Evolutionary conservation across 2,888 invertebrate species (phyloP).

Genomic region (Cryptocephalus primarius): DNA sequence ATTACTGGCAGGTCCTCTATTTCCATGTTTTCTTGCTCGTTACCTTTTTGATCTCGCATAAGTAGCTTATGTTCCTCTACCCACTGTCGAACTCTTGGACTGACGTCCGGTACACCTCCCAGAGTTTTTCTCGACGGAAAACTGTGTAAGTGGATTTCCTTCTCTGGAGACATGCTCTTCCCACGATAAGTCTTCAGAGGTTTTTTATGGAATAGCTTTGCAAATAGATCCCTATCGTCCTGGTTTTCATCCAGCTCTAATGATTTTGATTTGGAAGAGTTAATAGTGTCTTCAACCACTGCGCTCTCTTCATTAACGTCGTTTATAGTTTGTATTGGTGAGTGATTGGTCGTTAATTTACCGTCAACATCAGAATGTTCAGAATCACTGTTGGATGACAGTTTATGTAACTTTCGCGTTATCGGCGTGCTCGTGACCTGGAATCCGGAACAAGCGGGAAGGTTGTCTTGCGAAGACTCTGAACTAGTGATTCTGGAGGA

Average conservation of each 20-base stretch:
- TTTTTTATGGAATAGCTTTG: slow-evolving; percentile 12
- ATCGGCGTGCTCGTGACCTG: not conserved
- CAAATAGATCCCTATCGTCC: slow-evolving; percentile 17
- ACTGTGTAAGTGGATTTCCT: slow-evolving; percentile 1
- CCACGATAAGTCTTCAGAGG: slow-evolving; percentile 13
- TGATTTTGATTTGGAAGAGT: too few relatives aligned
- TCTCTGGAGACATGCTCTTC: slow-evolving; percentile 12
- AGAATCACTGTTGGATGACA: too few relatives aligned
- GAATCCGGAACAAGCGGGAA: not conserved
- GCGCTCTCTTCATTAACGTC: too few relatives aligned
- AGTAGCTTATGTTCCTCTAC: slow-evolving; percentile 13
- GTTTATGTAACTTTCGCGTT: too few relatives aligned
- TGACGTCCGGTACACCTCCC: slow-evolving; percentile 10
- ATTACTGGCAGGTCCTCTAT: not conserved
- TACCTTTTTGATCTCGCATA: not conserved
- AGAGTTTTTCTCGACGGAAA: slow-evolving; percentile 10
- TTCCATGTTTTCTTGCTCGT: not conserved
- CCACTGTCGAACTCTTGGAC: slow-evolving; percentile 17
- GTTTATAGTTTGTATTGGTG: too few relatives aligned
- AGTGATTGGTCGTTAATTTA: too few relatives aligned
- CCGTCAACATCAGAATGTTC: too few relatives aligned
- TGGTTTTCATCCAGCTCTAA: slow-evolving; percentile 11
- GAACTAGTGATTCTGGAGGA: too few relatives aligned
- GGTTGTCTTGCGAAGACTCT: too few relatives aligned
- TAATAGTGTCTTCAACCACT: too few relatives aligned